Evolutionary conservation across 2,888 invertebrate species (phyloP), one percentile per base, ranked within the genome.

Genomic region (Xestia xanthographa): DNA sequence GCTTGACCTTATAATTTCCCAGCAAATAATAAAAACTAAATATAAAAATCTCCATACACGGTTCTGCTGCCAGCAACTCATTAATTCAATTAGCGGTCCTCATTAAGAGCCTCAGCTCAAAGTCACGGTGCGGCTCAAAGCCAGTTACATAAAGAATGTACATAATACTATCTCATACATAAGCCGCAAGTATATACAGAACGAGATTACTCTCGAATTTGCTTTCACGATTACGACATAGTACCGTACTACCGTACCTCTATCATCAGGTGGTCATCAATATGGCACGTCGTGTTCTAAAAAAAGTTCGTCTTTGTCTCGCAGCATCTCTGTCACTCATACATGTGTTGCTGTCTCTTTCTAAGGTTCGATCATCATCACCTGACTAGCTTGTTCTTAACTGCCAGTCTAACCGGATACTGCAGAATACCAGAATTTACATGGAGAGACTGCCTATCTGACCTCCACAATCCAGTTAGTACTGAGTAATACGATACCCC

Each of bases 151-250:
- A 68, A 81, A 8, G 22, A 14, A n/a, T 6, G 4, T 48, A 45
- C 29, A n/a, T 77, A 58, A n/a, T 29, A 71, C 5, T 20, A 60
- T 5, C 14, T 53, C 50, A 26, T 53, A 65, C 50, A 58, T n/a
- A 53, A 58, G 38, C 6, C 48, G 53, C 29, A 14, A 11, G 12
- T 63, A 63, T 26, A 26, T 20, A 22, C 9, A 29, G 41, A 53
- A 66, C 34, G 4, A 78, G 22, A 73, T 48, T 56, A 34, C 58
- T 69, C 56, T 43, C 50, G 22, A 56, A 29, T 69, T 63, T 38
- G 79, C 84, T 82, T 79, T 84, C 74, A 34, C 70, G 43, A 34
- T 79, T 70, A 69, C 62, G 56, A n/a, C 80, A 79, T 53, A 8
- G n/a, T n/a, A 34, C n/a, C n/a, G n/a, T n/a, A 3, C 2, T 34